These are phyloP conservation scores for Heliconius eleuchia DNA, from an alignment of 1,140 invertebrate genomes.

Conservation along the genomic window DNA sequence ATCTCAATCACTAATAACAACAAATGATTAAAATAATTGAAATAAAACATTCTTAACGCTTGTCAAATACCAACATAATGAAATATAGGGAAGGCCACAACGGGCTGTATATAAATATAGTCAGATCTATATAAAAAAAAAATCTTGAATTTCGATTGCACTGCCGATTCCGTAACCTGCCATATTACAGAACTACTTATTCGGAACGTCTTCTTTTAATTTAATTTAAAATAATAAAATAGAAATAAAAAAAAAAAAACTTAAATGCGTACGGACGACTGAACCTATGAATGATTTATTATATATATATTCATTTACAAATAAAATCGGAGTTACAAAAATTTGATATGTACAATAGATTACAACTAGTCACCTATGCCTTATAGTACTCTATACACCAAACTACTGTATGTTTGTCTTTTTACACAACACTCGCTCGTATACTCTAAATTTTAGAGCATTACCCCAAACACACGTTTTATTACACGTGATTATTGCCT, in stretches of 20 bases:
- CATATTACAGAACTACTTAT: conserved; percentile 49
- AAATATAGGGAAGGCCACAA: conserved; percentile 11
- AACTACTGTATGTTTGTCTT: conserved; percentile 52
- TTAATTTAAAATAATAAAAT: conserved; percentile 27
- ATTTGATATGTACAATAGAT: conserved; percentile 74
- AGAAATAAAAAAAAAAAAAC: conserved; percentile 30
- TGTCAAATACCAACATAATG: conserved; percentile 3
- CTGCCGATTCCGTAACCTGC: conserved; percentile 47
- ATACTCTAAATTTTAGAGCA: conserved; percentile 77
- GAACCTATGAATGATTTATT: conserved; percentile 5
- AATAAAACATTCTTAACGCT: neutral
- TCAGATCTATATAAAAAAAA: conserved; percentile 57
- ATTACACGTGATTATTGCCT: conserved; percentile 40
- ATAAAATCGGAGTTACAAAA: conserved; percentile 51
- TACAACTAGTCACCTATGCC: conserved; percentile 49
- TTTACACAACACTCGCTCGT: conserved; percentile 55
- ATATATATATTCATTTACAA: conserved; percentile 16
- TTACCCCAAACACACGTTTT: conserved; percentile 41
- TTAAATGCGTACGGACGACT: conserved; percentile 47
- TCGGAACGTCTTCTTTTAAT: conserved; percentile 39
- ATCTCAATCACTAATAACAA: neutral
- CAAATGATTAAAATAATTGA: neutral
- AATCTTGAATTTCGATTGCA: conserved; percentile 62
- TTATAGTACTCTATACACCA: conserved; percentile 61
- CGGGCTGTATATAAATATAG: conserved; percentile 41